Evolutionary conservation across 2,888 invertebrate species (phyloP), one percentile per base, ranked within the genome.

Genomic region (Melanotus villosus): DNA sequence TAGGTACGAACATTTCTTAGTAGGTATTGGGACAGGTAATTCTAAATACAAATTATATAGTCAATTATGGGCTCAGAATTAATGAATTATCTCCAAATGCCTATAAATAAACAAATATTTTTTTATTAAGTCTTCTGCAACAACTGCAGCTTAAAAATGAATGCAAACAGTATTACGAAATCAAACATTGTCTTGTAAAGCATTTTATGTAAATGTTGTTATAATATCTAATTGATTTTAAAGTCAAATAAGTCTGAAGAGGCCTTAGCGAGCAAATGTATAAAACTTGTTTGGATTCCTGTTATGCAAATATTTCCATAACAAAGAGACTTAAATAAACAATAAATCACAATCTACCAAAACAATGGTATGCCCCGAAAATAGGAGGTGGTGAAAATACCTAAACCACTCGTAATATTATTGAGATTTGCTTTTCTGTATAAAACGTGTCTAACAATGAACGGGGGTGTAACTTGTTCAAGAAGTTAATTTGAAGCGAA

Each of bases 271-370:
- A 36, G 47, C 60, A 50, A 60, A 47, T 60, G 59, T 59, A 45
- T 43, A 59, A 45, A 59, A 59, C 59, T 26, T 26, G 45, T 38
- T 43, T 32, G 45, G 45, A 45, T 59, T 59, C 43, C 18, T 45
- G 45, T 59, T 59, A 45, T 59, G 59, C 26, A 59, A 45, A 59
- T 59, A 59, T 59, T 45, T 59, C 32, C 59, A 59, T 45, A 59
- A 59, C 59, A 52, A 59, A 59, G 59, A 59, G 59, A 45, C 59
- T 45, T 59, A 59, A 59, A 45, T 59, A 59, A 59, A 59, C 59
- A 59, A 59, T 59, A 59, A 59, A 59, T 59, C 45, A 59, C 45
- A 59, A 59, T 59, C 59, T 59, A 30, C 12, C 45, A 45, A 45
- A 59, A 59, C 59, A 59, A 59, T 59, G 59, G 45, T 41, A n/a